phyloP scores from a whole-genome alignment of 2,113 vertebrate species.

The Phyllopteryx taeniolatus region DNA sequence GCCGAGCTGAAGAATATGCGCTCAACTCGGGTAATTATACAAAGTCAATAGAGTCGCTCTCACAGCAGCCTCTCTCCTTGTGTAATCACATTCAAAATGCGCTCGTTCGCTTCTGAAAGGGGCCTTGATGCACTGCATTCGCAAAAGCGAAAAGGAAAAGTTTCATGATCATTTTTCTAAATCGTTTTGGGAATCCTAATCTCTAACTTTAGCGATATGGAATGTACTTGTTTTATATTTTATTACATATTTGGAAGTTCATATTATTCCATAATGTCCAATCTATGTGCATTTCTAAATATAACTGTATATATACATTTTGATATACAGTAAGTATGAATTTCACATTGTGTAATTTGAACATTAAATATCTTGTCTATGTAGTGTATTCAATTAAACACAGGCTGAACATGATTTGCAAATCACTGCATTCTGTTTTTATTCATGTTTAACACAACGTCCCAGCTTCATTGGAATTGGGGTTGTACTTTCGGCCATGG shows the following conservation, averaged over 20 bases:
- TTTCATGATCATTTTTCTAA: background rate
- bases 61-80: background rate
- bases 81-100: background rate
- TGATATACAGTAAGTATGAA: too few relatives aligned
- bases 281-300: background rate
- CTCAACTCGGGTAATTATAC: background rate
- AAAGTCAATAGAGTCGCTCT: background rate
- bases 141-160: background rate
- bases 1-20: slow-evolving; percentile 1
- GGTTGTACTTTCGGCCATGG: too few relatives aligned
- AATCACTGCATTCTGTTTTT: too few relatives aligned
- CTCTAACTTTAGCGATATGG: too few relatives aligned
- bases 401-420: too few relatives aligned
- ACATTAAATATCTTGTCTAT: too few relatives aligned
- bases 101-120: background rate
- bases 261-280: background rate
- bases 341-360: too few relatives aligned
- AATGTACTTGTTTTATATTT: background rate
- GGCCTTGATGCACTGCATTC: background rate
- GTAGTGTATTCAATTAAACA: too few relatives aligned
- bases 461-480: too few relatives aligned
- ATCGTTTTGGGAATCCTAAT: background rate
- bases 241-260: background rate
- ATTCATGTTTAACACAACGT: too few relatives aligned
- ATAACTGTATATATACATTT: too few relatives aligned